Conservation (phyloP, 2,888 invertebrate species). For the Epinotia bilunana region DNA sequence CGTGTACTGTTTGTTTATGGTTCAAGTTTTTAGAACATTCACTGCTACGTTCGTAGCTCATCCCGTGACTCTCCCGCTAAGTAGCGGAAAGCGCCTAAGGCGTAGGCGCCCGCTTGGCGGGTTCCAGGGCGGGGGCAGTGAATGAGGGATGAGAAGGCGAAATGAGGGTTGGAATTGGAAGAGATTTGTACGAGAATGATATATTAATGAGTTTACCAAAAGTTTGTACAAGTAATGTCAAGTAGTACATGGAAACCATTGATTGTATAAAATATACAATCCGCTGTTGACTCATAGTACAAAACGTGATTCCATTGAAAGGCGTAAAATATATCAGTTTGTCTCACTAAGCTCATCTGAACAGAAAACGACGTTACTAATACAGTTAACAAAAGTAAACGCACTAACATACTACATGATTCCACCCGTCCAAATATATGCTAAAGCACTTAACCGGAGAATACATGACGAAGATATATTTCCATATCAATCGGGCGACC, state of each 20-base stretch:
- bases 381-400: slow-evolving; percentile 21
- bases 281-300: background rate
- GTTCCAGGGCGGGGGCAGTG: too few species aligned
- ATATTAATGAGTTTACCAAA: too few species aligned
- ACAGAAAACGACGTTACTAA: background rate
- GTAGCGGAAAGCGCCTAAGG: too few species aligned
- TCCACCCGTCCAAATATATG: slow-evolving; percentile 25
- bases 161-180: background rate
- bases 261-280: background rate
- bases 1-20: too few species aligned
- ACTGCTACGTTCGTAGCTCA: too few species aligned
- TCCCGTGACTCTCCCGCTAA: too few species aligned
- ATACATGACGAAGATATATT: slow-evolving; percentile 55
- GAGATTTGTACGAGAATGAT: background rate
- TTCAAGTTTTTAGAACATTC: too few species aligned
- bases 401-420: slow-evolving; percentile 20
- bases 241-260: background rate
- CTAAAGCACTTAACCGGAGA: slow-evolving; percentile 50
- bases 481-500: slow-evolving; percentile 61
- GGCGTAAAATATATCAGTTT: background rate
- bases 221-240: background rate
- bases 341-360: background rate
- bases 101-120: too few species aligned
- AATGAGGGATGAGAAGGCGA: too few species aligned
- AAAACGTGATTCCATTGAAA: background rate